Conservation (phyloP, 92 coral and sea anemone species). For the Zoanthus solanderi region DNA sequence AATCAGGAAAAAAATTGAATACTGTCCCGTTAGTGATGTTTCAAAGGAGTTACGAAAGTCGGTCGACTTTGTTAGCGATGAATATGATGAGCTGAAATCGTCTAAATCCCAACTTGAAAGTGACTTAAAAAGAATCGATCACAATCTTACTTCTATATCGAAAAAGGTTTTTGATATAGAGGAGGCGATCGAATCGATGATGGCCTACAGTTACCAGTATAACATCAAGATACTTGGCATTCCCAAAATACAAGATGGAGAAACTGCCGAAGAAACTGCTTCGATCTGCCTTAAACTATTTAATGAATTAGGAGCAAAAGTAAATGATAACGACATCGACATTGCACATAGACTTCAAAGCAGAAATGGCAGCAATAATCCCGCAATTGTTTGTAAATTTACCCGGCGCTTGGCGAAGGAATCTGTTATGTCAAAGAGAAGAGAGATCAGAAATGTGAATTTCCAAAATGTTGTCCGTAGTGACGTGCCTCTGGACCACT, state of each 20-base stretch:
- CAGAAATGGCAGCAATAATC: conserved; percentile 7
- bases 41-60: no score
- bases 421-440: conserved; percentile 5
- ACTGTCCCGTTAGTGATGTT: no score
- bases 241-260: neutral
- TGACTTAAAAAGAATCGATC: neutral
- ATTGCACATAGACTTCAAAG: conserved; percentile 3
- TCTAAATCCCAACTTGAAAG: neutral
- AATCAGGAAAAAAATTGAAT: no score
- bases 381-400: neutral
- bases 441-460: conserved; percentile 2
- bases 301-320: conserved; percentile 1
- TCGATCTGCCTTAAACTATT: neutral
- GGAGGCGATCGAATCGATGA: neutral
- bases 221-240: neutral
- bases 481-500: conserved; percentile 9
- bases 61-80: no score
- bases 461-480: conserved; percentile 7
- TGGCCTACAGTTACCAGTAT: no score
- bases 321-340: conserved; percentile 6
- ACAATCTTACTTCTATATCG: neutral
- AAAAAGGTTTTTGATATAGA: neutral
- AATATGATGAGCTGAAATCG: no score
- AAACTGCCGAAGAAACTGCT: neutral
- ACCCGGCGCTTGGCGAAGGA: conserved; percentile 10